Base-by-base conservation (phyloP, 1,140 invertebrate genomes). In the Saccostrea glomerata region DNA sequence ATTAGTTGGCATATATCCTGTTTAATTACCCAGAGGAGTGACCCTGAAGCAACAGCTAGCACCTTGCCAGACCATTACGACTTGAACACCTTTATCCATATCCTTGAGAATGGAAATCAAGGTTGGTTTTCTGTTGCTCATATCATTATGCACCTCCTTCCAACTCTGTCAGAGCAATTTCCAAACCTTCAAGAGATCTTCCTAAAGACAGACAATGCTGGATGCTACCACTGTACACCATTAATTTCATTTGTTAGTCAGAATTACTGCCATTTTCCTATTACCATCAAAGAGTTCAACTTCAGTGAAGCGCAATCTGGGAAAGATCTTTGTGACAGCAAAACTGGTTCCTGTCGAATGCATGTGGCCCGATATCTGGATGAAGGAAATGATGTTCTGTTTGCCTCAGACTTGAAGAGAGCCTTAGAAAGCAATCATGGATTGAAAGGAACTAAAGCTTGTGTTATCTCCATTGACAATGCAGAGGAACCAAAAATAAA, bases 151-250 rank as follows among this genome's bases (percentile, higher is more conserved):
- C 30, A 36, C 2, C 30, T 36, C 2, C 30, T 36, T 36, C 30
- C 30, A 36, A 36, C 30, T 55, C 40, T 12, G 15, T 23, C 13
- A 23, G 15, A 7, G 7, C n/a, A 55, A 30, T 12, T 20, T 30
- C 54, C 55, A 20, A 25, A 17, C 36, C 54, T 82, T 7, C 56
- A 12, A 17, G 70, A 87, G 25, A 36, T 87, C 30, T 82, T 56
- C 40, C 6, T 87, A 36, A 87, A 87, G 58, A 87, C 66, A 60
- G 86, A 87, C 25, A 87, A 87, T 87, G 77, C 86, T 58, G 86
- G 73, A 25, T 87, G 86, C 30, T 87, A 87, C 47, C 30, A 36
- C 30, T 36, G 30, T 36, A 36, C 30, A 36, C 30, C 30, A 36
- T 2, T 36, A 2, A 36, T 83, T 58, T 13, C 73, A 56, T 56